These are phyloP conservation scores for Tiliacea citrago DNA, from an alignment of 2,888 invertebrate species.

Conservation along the genomic window DNA sequence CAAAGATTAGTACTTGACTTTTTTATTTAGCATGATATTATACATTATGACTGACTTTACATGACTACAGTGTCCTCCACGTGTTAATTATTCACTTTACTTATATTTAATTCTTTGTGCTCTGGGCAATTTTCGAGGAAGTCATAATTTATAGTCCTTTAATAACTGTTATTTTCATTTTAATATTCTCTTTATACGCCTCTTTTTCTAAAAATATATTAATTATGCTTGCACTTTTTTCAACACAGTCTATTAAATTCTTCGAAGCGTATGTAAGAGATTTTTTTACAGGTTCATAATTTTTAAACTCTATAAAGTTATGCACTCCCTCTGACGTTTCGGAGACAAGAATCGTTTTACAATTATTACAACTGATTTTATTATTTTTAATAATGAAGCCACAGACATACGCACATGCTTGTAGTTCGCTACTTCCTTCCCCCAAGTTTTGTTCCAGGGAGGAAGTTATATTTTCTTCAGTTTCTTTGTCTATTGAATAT, in stretches of 20 bases:
- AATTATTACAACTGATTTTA: slow-evolving; percentile 20
- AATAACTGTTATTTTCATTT: too few species aligned
- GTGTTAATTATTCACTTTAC: too few species aligned
- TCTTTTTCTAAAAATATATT: slow-evolving; percentile 30
- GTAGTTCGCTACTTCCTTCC: slow-evolving; percentile 33
- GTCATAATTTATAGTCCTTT: too few species aligned
- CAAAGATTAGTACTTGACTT: slow-evolving; percentile 11
- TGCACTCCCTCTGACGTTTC: slow-evolving; percentile 23
- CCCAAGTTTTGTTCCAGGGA: slow-evolving; percentile 14
- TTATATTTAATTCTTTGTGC: too few species aligned
- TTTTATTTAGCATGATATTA: neutral
- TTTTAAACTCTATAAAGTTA: slow-evolving; percentile 31
- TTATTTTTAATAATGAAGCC: slow-evolving; percentile 42
- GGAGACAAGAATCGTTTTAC: slow-evolving; percentile 13
- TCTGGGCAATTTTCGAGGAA: too few species aligned
- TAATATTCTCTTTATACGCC: slow-evolving; percentile 8
- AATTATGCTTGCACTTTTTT: too few species aligned
- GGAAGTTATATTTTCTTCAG: slow-evolving; percentile 14
- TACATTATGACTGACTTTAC: neutral
- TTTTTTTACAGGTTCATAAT: slow-evolving; percentile 21
- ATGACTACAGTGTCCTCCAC: neutral
- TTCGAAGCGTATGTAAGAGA: slow-evolving; percentile 30
- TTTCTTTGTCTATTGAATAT: slow-evolving; percentile 9
- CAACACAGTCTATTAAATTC: too few species aligned
- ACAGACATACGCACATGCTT: slow-evolving; percentile 52